Conservation (phyloP, 2,888 invertebrate species). For the Hedya salicella region DNA sequence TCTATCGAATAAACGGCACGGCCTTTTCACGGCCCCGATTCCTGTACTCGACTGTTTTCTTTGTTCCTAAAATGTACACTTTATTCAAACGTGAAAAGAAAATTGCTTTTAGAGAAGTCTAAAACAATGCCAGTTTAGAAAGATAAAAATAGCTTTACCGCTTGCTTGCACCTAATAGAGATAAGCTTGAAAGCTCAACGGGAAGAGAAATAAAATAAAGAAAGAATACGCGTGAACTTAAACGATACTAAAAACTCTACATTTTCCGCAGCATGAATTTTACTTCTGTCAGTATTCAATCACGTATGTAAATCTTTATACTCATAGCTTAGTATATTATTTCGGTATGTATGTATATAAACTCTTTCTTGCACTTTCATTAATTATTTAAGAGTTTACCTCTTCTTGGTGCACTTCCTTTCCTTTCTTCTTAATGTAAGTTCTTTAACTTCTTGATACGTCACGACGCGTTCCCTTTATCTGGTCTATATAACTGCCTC, state of each 20-base stretch:
- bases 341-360: too few relatives aligned
- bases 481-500: too few relatives aligned
- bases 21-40: not conserved
- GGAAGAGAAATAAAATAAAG: not conserved
- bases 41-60: constrained; percentile 6
- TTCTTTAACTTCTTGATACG: too few relatives aligned
- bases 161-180: constrained; percentile 1
- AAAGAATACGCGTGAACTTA: not conserved
- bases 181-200: constrained; percentile 1
- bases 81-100: constrained; percentile 14
- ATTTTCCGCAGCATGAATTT: too few relatives aligned
- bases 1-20: not conserved
- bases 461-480: too few relatives aligned
- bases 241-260: not conserved
- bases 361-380: too few relatives aligned
- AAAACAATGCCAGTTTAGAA: constrained; percentile 11
- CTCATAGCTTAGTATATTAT: too few relatives aligned
- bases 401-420: too few relatives aligned
- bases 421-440: too few relatives aligned
- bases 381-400: too few relatives aligned
- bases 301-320: too few relatives aligned
- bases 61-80: constrained; percentile 13
- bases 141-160: not conserved
- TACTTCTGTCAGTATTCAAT: not conserved
- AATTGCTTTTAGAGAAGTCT: constrained; percentile 14